These are phyloP conservation scores for Embiotoca jacksoni DNA, from an alignment of 2,113 vertebrate species.

Conservation along the genomic window DNA sequence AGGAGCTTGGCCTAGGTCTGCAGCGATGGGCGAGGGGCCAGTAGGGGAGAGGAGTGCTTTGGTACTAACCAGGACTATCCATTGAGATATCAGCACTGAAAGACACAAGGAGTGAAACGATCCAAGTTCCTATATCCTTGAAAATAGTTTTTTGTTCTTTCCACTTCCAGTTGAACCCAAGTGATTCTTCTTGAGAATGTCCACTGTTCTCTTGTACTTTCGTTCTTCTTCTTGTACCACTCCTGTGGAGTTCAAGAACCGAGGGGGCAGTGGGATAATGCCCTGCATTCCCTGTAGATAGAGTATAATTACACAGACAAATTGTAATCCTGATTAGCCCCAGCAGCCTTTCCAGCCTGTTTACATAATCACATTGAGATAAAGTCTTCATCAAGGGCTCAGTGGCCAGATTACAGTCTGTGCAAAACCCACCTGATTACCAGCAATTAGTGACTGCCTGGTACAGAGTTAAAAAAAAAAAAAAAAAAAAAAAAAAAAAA, in stretches of 20 bases:
- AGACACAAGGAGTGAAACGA: conserved; percentile 14
- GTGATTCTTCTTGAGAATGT: conserved; percentile 3
- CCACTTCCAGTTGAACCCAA: conserved; percentile 17
- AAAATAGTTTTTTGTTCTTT: conserved; percentile 17
- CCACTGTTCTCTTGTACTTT: conserved; percentile 7
- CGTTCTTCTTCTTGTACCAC: conserved; percentile 5
- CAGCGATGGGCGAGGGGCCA: conserved; percentile 1
- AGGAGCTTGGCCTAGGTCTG: conserved; percentile 25
- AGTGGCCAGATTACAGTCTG: conserved; percentile 73
- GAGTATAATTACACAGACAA: conserved; percentile 79
- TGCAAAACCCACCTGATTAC: conserved; percentile 66
- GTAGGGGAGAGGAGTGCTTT: conserved; percentile 37
- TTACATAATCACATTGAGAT: conserved; percentile 78
- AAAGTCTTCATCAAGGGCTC: conserved; percentile 76
- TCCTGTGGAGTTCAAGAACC: conserved; percentile 58
- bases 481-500: not conserved
- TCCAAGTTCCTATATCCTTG: conserved; percentile 6
- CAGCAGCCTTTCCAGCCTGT: conserved; percentile 73
- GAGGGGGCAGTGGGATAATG: conserved; percentile 65
- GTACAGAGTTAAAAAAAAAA: conserved; percentile 30
- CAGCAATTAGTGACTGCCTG: conserved; percentile 59
- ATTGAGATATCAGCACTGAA: conserved; percentile 46
- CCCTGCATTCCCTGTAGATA: conserved; percentile 69
- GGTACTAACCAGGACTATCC: conserved; percentile 14
- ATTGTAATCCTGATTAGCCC: conserved; percentile 82